Conservation (phyloP, 2,113 vertebrate genomes). For the Thamnophis sirtalis region DNA sequence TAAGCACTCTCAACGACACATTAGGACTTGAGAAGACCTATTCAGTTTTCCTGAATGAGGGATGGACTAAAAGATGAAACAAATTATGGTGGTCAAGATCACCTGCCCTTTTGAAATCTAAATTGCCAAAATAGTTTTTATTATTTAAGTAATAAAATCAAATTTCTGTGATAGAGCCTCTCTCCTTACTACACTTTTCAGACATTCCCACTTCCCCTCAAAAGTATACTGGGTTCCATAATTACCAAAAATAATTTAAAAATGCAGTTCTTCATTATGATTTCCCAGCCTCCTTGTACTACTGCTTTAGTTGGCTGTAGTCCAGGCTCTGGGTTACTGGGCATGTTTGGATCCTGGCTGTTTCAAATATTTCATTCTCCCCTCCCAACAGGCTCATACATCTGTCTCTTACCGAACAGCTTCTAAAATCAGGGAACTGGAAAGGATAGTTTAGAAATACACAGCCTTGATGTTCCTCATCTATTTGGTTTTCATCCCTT, state of each 20-base stretch:
- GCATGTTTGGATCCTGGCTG: background rate
- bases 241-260: background rate
- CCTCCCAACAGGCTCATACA: background rate
- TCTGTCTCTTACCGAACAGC: background rate
- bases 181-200: background rate
- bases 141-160: background rate
- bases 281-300: background rate
- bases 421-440: background rate
- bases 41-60: background rate
- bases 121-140: background rate
- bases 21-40: background rate
- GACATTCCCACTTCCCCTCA: background rate
- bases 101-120: background rate
- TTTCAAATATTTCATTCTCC: background rate
- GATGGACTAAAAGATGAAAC: background rate
- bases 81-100: background rate
- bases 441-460: background rate
- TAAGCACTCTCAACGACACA: background rate
- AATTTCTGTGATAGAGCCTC: background rate
- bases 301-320: background rate
- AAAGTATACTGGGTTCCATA: background rate
- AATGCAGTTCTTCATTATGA: background rate
- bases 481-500: conserved; percentile 7
- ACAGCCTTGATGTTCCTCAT: background rate
- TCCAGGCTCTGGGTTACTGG: background rate